Evolutionary conservation across 2,888 invertebrate genomes (phyloP), one percentile per base, ranked within the genome.

Genomic region (Drosophila borealis): DNA sequence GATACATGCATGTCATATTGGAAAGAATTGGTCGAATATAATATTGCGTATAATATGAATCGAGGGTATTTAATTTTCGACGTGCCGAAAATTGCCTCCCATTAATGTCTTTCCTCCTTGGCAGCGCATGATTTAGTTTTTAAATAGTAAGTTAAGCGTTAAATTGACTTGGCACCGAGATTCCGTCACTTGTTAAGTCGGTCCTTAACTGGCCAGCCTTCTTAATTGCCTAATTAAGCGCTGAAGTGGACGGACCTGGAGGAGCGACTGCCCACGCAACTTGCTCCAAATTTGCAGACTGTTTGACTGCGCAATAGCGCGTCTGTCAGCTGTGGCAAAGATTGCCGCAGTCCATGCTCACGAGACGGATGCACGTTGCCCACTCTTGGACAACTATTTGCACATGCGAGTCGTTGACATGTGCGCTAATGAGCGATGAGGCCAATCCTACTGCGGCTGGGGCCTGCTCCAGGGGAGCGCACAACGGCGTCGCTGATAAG

Each of bases 151-250:
- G 83, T 85, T 88, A 73, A 88, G 84, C 88, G 84, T 76, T 81
- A 83, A 88, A 85, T 83, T 88, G 83, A 72, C 80, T 86, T 74
- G 70, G 66, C 77, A 67, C 46, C 66, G 62, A 69, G 66, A 81
- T 78, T 51, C 42, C 46, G 44, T 39, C 55, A 44, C 55, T 56
- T 70, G 64, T 65, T 61, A 53, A 71, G 66, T 60, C 51, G 57
- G 45, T 79, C 76, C 81, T 70, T 78, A 75, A 70, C 64, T 64
- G 53, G 70, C 45, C 67, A 63, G 71, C 67, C 72, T 51, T 64
- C 63, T 78, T 84, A 84, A 84, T 88, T 84, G 83, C 70, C 80
- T 88, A 84, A 84, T 84, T 84, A 86, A 88, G 74, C 74, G 65
- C 76, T 66, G 67, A 62, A 63, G 60, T 66, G 64, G 29, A 60